Base-by-base conservation (phyloP, 2,797 vertebrate species). In the Scarus forsteni region DNA sequence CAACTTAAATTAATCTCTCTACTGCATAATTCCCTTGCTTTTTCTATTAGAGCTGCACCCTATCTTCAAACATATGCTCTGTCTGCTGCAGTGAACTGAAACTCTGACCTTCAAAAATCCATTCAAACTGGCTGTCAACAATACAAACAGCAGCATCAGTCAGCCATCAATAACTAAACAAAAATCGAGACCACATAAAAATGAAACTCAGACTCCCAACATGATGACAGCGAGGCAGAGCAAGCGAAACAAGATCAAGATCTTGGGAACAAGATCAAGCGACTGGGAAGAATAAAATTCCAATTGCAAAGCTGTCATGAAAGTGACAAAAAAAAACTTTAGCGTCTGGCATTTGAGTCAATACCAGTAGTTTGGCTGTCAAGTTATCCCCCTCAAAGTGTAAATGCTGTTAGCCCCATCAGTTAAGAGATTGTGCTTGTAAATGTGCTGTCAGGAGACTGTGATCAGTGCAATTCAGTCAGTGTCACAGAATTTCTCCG, bases 351-450 rank as follows among this genome's bases (percentile, higher is more conserved):
- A 79, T 88, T 76, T 87, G 62, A 88, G 87, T 86, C 83, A 70
- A 79, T 76, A 89, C 83, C 80, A 79, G 77, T 71, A 60, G 78
- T 86, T 86, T 79, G 62, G 68, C 82, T 85, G 87, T 88, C 87
- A 88, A 80, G 85, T 87, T 85, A 84, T 84, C 66, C 38, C 81
- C 78, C 72, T 66, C 16, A 36, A 51, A 77, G 87, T 85, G 85
- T 86, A 79, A 90, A 90, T 84, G 85, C 78, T 79, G 83, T 78
- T 85, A 62, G 84, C 64, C 79, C 83, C 46, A 85, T 88, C 86
- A 80, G 73, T 62, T 54, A 51, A 79, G 48, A 68, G 75, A 71
- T 70, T 44, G 61, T 46, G 59, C 11, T 6, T 40, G 48, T 51
- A 57, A 10, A 53, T 77, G 75, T 68, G 79, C 79, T 58, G 81